phyloP scores from a whole-genome alignment of 2,113 vertebrate species.

The Gavialis gangeticus region DNA sequence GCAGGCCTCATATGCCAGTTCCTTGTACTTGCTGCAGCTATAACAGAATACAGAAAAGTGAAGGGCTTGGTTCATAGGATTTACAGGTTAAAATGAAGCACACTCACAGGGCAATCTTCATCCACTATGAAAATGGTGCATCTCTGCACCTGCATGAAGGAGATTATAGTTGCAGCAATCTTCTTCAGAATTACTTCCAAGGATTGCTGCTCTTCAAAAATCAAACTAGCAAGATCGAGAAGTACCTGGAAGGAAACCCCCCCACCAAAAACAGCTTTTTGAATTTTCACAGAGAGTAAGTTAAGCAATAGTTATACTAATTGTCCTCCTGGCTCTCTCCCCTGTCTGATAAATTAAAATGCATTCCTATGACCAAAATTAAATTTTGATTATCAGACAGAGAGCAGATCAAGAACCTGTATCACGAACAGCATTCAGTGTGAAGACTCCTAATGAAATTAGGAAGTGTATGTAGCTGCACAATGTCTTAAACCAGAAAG shows the following conservation, averaged over 20 bases:
- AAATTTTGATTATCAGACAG: background rate
- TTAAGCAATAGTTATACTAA: background rate
- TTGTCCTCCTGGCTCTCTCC: background rate
- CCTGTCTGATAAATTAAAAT: background rate
- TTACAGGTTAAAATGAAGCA: background rate
- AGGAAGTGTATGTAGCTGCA: background rate
- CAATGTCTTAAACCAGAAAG: background rate
- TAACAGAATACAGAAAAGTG: background rate
- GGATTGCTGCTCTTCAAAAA: slow-evolving; percentile 97
- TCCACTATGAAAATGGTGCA: slow-evolving; percentile 96
- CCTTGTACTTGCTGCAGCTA: background rate
- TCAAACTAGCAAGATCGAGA: slow-evolving; percentile 94
- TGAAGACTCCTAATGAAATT: background rate
- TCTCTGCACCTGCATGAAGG: slow-evolving; percentile 96
- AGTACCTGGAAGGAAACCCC: slow-evolving; percentile 84
- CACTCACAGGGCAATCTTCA: slow-evolving; percentile 89
- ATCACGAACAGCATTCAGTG: background rate
- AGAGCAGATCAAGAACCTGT: background rate
- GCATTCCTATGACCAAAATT: background rate
- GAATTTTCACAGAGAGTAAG: background rate
- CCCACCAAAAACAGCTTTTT: background rate
- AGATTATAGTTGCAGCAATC: slow-evolving; percentile 95
- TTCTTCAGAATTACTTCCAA: slow-evolving; percentile 95
- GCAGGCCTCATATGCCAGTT: background rate
- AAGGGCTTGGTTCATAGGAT: background rate